Base-by-base conservation (phyloP, 2,888 invertebrate species). In the Halictus ligatus region DNA sequence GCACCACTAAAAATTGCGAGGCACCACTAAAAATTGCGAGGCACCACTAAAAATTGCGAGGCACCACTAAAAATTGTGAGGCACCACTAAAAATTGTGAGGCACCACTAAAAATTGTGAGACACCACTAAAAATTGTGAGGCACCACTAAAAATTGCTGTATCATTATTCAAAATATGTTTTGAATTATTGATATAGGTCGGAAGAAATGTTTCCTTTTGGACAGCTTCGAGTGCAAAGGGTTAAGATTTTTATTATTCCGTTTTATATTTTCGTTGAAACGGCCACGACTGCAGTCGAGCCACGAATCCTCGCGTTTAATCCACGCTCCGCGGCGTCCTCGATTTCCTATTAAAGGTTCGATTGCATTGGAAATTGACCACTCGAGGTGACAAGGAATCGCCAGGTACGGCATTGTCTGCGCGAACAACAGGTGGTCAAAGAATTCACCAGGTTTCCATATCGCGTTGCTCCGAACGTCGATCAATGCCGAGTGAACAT, bases 371-470 rank as follows among this genome's bases (percentile, higher is more conserved):
- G 76, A 78, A 71, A 78, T 86, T 83, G 80, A 72, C 82, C 83
- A 76, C 76, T 83, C 54, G 46, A 35, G 80, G 71, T 73, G 80
- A 73, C 76, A 78, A 85, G 82, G 75, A 87, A 89, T 89, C 82
- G 64, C 84, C 88, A 64, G 73, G 77, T 79, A 76, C 81, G 67
- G 40, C 75, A 77, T 80, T 81, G 80, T 80, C 81, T 74, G 54
- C 58, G 7, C n/a, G 85, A 50, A 89, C 89, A 90, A 90, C 90
- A 90, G 90, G 90, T 90, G 90, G 90, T 64, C 87, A 80, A 83
- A 75, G 84, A 83, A 80, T 83, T 84, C 69, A 75, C 78, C 78
- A 81, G 75, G 75, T 78, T 81, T 85, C 75, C 81, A 88, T 89
- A 90, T 87, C 78, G 85, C 83, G 77, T 83, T 87, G 54, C 81